Evolutionary conservation across 2,797 vertebrate species (phyloP).

Genomic region (Premnoplex brunnescens): DNA sequence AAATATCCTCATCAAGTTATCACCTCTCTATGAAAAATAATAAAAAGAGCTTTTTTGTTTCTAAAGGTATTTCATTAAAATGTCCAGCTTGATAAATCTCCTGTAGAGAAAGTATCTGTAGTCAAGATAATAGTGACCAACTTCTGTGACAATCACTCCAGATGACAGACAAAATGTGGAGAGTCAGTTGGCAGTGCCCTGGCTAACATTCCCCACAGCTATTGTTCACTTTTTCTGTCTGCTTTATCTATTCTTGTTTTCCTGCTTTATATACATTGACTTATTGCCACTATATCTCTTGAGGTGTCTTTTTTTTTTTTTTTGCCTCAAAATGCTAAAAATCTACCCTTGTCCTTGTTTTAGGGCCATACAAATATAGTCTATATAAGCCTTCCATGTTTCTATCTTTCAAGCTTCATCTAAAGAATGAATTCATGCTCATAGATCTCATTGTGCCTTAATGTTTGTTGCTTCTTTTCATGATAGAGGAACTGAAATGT

Average conservation of each 20-base stretch:
- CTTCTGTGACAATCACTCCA: not conserved
- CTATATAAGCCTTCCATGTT: not conserved
- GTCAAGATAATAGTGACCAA: not conserved
- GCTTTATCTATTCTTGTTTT: not conserved
- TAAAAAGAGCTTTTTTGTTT: not conserved
- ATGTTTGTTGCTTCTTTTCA: not conserved
- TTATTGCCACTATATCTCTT: not conserved
- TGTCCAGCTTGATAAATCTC: not conserved
- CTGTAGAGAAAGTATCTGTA: not conserved
- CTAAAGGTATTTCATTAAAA: constrained; percentile 17
- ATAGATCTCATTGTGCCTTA: not conserved
- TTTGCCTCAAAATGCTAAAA: not conserved
- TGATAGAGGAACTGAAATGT: not conserved
- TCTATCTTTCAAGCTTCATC: not conserved
- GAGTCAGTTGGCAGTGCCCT: not conserved
- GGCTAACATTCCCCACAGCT: not conserved
- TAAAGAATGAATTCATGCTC: not conserved
- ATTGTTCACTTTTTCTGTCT: not conserved
- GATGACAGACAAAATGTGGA: not conserved
- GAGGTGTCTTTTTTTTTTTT: not conserved
- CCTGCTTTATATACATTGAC: not conserved
- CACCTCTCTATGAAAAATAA: not conserved
- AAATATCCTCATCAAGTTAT: not conserved
- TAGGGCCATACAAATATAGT: not conserved
- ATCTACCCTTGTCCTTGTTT: not conserved